Conservation (phyloP, 2,797 vertebrate genomes). For the Pangasius djambal region DNA sequence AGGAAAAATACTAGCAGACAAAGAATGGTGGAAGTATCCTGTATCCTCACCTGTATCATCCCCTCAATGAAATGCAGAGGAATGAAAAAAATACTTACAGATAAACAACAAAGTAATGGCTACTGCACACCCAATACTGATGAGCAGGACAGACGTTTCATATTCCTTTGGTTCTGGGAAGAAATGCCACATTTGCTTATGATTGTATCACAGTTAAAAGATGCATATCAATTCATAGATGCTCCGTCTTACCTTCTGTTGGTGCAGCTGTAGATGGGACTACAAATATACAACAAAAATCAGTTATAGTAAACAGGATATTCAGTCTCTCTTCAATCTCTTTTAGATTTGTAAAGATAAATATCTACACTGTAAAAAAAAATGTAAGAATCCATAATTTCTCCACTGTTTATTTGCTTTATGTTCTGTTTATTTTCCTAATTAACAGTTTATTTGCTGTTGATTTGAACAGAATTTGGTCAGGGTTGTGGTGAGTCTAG, state of each 20-base stretch:
- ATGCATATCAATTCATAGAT: neutral
- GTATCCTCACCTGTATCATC: neutral
- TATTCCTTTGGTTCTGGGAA: neutral
- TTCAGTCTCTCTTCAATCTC: neutral
- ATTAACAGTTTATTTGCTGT: neutral
- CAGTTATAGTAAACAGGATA: neutral
- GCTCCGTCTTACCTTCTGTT: constrained; percentile 8
- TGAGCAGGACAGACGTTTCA: neutral
- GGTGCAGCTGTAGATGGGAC: neutral
- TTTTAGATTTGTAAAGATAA: neutral
- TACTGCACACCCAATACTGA: constrained; percentile 44
- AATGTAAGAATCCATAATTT: neutral
- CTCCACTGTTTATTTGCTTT: neutral
- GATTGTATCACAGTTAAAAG: neutral
- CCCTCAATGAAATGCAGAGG: neutral
- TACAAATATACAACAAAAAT: neutral
- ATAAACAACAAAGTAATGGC: constrained; percentile 48
- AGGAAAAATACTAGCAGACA: neutral
- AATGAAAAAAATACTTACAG: constrained; percentile 61
- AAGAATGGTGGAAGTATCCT: neutral
- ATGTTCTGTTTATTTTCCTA: neutral
- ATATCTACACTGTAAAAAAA: neutral
- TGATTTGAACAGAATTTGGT: neutral
- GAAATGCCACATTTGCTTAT: neutral
- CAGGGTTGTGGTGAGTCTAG: neutral